A percentile compares a stretch with the other conserved stretches of the same genome.
Evolutionary conservation across 2,888 invertebrate species (phyloP).

Genomic region (Lithosia quadra): DNA sequence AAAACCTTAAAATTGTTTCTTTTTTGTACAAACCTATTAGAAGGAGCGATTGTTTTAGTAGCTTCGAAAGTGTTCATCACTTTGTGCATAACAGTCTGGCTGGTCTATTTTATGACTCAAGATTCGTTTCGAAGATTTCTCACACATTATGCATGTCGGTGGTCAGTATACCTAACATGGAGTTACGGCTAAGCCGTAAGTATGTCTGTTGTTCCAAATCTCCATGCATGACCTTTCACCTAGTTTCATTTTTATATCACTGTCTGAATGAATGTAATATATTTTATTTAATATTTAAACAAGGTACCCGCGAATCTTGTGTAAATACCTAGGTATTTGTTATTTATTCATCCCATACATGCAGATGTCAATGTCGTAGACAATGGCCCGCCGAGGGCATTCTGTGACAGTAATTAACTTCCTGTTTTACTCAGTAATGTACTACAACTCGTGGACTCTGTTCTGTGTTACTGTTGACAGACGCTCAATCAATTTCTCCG

Average conservation of each 20-base stretch:
- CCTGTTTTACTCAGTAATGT: slow-evolving; percentile 50
- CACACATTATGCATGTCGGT: too few species aligned
- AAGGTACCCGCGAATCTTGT: too few species aligned
- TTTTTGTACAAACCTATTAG: not conserved
- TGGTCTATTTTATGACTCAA: not conserved
- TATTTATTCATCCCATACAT: slow-evolving; percentile 28
- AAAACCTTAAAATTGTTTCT: not conserved
- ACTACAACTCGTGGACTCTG: slow-evolving; percentile 35
- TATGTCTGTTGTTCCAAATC: too few species aligned
- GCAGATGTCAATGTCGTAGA: slow-evolving; percentile 37
- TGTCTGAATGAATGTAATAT: too few species aligned
- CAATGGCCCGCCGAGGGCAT: slow-evolving; percentile 48
- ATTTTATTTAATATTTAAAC: too few species aligned
- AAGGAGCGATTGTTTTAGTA: not conserved
- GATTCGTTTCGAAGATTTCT: not conserved
- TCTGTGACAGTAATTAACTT: slow-evolving; percentile 54
- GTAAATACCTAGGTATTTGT: not conserved
- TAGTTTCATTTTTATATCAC: too few species aligned
- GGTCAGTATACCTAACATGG: too few species aligned
- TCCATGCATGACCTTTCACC: too few species aligned
- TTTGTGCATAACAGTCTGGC: not conserved
- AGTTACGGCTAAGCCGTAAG: too few species aligned
- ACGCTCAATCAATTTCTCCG: slow-evolving; percentile 42
- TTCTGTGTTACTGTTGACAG: slow-evolving; percentile 30
- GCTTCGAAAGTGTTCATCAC: not conserved